Percentiles rank a stretch among this genome's conserved stretches.
Evolutionary conservation across 1,140 invertebrate species (phyloP).

Genomic region (Coenobita brevimanus): DNA sequence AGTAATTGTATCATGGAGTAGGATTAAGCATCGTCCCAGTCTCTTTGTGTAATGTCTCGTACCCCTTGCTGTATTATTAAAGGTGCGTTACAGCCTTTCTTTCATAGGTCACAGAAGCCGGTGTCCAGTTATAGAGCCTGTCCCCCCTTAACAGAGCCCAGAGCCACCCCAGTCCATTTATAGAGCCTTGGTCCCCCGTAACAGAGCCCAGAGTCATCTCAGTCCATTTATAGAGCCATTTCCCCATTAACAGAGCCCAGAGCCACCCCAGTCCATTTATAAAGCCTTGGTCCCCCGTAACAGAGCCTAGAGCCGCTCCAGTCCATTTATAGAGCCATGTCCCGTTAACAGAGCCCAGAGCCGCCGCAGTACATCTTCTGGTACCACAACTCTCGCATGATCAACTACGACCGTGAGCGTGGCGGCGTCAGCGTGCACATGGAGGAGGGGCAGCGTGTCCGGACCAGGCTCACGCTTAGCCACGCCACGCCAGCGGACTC

Average conservation of each 20-base stretch:
- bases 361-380: slow-evolving; percentile 75
- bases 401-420: slow-evolving; percentile 90
- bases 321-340: not conserved
- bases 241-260: too few species aligned
- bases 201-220: not conserved
- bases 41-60: too few species aligned
- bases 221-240: too few species aligned
- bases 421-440: slow-evolving; percentile 89
- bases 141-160: too few species aligned
- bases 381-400: slow-evolving; percentile 92
- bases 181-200: not conserved
- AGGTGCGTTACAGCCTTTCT: too few species aligned
- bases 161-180: not conserved
- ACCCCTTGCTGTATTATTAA: too few species aligned
- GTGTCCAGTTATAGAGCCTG: too few species aligned
- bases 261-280: not conserved
- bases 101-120: too few species aligned
- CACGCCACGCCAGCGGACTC: slow-evolving; percentile 86
- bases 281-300: not conserved
- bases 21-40: too few species aligned
- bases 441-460: slow-evolving; percentile 77
- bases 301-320: not conserved
- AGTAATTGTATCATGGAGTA: too few species aligned
- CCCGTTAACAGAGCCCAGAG: slow-evolving; percentile 73
- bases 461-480: slow-evolving; percentile 63